A percentile compares a stretch with the other conserved stretches of the same genome.
Evolutionary conservation across 30 jellyfish, hydroid and myxozoan species (phyloP).

Genomic region (Aurelia aurita): DNA sequence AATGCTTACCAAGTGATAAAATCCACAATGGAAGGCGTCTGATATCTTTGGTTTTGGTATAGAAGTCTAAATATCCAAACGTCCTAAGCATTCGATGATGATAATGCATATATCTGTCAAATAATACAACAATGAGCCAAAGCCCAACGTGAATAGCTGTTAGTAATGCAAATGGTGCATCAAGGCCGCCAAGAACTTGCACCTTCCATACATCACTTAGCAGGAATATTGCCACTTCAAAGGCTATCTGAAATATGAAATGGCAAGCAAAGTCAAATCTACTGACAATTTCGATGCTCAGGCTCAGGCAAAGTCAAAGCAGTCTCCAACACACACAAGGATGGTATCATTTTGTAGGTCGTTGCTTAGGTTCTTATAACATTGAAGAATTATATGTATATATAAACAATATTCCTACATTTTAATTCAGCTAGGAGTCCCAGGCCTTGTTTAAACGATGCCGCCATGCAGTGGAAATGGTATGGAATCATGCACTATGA

Average conservation of each 20-base stretch:
- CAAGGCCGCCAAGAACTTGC: conserved; percentile 87
- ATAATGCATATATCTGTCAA: conserved; percentile 90
- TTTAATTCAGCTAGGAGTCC: too few species aligned
- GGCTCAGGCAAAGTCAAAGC: too few species aligned
- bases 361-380: too few species aligned
- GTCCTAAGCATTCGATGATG: conserved; percentile 89
- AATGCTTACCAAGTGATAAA: conserved; percentile 83
- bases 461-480: too few species aligned
- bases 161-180: conserved; percentile 95
- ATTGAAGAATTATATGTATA: too few species aligned
- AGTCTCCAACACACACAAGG: too few species aligned
- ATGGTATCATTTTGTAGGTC: too few species aligned
- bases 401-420: too few species aligned
- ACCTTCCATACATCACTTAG: conserved; percentile 81
- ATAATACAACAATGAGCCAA: conserved; percentile 76
- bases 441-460: too few species aligned
- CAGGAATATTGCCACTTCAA: conserved; percentile 75
- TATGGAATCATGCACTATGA: too few species aligned
- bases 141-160: conserved; percentile 87
- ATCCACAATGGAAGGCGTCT: conserved; percentile 87
- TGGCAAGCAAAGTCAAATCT: not conserved
- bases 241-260: conserved; percentile 65
- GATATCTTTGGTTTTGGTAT: conserved; percentile 81
- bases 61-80: conserved; percentile 84
- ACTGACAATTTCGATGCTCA: too few species aligned